phyloP scores from a whole-genome alignment of 1,140 invertebrate species.

The Drosophila triauraria region DNA sequence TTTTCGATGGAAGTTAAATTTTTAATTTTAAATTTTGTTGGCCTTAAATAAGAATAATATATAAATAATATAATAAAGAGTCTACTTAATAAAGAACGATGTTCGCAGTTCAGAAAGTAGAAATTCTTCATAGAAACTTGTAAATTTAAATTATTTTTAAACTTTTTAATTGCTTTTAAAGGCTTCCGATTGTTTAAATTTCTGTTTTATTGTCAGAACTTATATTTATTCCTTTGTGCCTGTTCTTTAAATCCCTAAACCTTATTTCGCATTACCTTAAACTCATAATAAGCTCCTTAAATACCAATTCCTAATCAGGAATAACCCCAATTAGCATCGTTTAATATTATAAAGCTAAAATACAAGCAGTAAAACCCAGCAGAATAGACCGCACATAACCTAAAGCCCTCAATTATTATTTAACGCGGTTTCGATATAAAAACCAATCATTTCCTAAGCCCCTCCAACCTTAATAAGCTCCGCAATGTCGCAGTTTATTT shows the following conservation, averaged over 20 bases:
- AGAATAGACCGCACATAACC: background rate
- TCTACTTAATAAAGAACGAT: no score
- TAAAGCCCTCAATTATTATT: slow-evolving; percentile 25
- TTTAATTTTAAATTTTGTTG: slow-evolving; percentile 14
- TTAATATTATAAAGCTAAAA: background rate
- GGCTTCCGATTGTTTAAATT: background rate
- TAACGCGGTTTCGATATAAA: slow-evolving; percentile 5
- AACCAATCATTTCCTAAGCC: slow-evolving; percentile 20
- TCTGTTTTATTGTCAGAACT: background rate
- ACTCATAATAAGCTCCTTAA: background rate
- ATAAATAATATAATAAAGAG: background rate
- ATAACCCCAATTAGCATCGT: slow-evolving; percentile 6
- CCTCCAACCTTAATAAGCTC: slow-evolving; percentile 24
- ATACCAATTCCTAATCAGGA: no score
- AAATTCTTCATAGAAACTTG: background rate
- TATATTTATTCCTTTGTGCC: background rate
- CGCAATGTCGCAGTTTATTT: slow-evolving; percentile 15
- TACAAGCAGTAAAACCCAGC: background rate
- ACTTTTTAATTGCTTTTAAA: background rate
- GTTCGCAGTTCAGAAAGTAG: background rate
- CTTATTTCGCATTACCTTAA: no score
- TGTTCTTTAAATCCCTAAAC: background rate
- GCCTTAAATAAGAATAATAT: background rate
- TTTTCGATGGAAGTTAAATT: background rate
- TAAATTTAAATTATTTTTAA: no score